These are phyloP conservation scores for Nephila pilipes DNA, from an alignment of 1,140 invertebrate genomes.

Conservation along the genomic window DNA sequence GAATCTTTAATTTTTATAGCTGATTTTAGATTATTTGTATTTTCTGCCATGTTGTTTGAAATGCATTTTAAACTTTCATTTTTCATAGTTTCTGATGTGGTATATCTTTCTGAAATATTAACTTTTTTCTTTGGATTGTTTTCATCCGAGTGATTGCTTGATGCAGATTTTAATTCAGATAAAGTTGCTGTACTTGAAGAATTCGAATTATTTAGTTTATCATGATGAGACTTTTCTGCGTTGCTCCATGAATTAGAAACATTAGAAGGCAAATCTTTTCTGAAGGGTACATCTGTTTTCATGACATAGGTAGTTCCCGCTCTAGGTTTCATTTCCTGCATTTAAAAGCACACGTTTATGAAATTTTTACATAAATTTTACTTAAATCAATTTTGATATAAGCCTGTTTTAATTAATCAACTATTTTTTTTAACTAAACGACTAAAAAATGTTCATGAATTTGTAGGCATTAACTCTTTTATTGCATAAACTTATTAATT, in stretches of 20 bases:
- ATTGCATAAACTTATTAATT: too few species aligned
- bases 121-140: not conserved
- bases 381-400: too few species aligned
- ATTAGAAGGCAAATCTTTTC: conserved; percentile 4
- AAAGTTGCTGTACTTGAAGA: not conserved
- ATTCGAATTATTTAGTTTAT: not conserved
- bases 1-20: not conserved
- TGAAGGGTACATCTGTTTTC: conserved; percentile 33
- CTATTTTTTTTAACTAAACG: too few species aligned
- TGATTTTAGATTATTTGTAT: not conserved
- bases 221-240: not conserved
- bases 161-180: not conserved
- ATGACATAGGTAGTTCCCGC: conserved; percentile 49
- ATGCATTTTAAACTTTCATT: not conserved
- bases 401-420: too few species aligned
- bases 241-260: not conserved
- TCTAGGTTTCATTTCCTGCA: conserved; percentile 55
- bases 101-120: not conserved
- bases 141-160: not conserved
- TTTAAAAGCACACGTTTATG: not conserved
- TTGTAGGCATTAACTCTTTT: too few species aligned
- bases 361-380: not conserved
- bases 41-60: not conserved
- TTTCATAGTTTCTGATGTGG: not conserved
- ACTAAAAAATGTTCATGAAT: too few species aligned